A percentile compares a stretch with the other conserved stretches of the same genome.
phyloP scores from a whole-genome alignment of 2,888 invertebrate species.

The Perdita meconis region DNA sequence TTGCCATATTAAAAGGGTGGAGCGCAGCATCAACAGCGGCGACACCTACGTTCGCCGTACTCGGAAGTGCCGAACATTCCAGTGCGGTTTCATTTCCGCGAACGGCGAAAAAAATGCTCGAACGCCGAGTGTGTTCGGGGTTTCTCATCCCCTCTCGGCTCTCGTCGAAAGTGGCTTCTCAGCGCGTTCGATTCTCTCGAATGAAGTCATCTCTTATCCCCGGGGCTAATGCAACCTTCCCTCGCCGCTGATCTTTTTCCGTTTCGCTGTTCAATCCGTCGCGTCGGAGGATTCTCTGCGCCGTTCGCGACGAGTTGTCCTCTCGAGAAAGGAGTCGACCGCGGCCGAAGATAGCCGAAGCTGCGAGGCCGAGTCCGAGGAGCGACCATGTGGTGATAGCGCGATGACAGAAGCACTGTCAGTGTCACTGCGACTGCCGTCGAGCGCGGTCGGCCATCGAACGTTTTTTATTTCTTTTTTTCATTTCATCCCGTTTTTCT shows the following conservation, averaged over 20 bases:
- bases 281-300: constrained; percentile 59
- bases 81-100: constrained; percentile 25
- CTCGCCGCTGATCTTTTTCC: constrained; percentile 22
- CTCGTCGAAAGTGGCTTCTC: constrained; percentile 23
- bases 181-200: constrained; percentile 40
- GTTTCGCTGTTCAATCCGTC: constrained; percentile 28
- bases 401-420: constrained; percentile 82
- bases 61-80: constrained; percentile 29
- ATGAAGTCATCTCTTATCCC: constrained; percentile 70
- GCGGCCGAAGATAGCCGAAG: constrained; percentile 61
- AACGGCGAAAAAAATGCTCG: constrained; percentile 11
- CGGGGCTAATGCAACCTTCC: constrained; percentile 40
- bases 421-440: constrained; percentile 81
- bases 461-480: constrained; percentile 12
- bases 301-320: constrained; percentile 34
- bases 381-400: constrained; percentile 78
- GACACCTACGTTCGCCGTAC: neutral
- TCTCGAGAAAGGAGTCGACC: constrained; percentile 65
- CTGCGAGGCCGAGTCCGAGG: constrained; percentile 60
- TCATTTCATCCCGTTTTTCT: neutral
- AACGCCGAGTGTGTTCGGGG: constrained; percentile 1
- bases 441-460: constrained; percentile 46
- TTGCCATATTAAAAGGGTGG: no score
- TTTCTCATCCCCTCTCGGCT: neutral
- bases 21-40: neutral